Evolutionary conservation across 2,888 invertebrate genomes (phyloP).

Genomic region (Formica aserva): DNA sequence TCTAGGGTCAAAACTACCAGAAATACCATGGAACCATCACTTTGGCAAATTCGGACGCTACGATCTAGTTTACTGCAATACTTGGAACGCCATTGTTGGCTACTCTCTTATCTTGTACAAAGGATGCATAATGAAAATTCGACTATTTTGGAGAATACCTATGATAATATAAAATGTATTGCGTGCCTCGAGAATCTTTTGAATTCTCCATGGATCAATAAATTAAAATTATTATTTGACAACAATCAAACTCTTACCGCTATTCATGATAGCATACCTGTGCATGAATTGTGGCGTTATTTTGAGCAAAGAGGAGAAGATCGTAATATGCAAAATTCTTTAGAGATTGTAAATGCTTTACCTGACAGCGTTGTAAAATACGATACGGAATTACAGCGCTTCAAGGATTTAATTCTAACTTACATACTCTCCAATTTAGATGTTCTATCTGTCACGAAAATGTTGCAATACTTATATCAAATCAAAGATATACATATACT

Average conservation of each 20-base stretch:
- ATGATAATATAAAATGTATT: conserved; percentile 87
- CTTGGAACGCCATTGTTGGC: conserved; percentile 90
- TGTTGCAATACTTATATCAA: conserved; percentile 78
- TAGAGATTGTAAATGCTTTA: conserved; percentile 87
- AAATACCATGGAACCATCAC: background rate
- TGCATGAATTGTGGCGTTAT: conserved; percentile 87
- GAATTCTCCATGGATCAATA: conserved; percentile 87
- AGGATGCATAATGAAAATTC: conserved; percentile 88
- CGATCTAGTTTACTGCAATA: conserved; percentile 88
- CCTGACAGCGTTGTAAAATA: conserved; percentile 87
- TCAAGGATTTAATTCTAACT: conserved; percentile 88
- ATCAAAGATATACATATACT: conserved; percentile 79
- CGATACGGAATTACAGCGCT: conserved; percentile 87
- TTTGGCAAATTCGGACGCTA: conserved; percentile 60
- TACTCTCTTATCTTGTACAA: conserved; percentile 90
- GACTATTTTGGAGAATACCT: conserved; percentile 86
- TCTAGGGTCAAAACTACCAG: background rate
- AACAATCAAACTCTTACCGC: conserved; percentile 88
- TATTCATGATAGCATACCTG: conserved; percentile 87
- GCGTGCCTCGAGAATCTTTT: conserved; percentile 88
- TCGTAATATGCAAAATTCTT: conserved; percentile 85
- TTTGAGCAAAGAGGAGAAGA: conserved; percentile 86
- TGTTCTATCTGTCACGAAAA: conserved; percentile 83
- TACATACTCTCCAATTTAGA: conserved; percentile 87
- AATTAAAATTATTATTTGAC: conserved; percentile 87